Evolutionary conservation across 1,140 invertebrate genomes (phyloP), one percentile per base, ranked within the genome.

Genomic region (Drosophila paulistorum): DNA sequence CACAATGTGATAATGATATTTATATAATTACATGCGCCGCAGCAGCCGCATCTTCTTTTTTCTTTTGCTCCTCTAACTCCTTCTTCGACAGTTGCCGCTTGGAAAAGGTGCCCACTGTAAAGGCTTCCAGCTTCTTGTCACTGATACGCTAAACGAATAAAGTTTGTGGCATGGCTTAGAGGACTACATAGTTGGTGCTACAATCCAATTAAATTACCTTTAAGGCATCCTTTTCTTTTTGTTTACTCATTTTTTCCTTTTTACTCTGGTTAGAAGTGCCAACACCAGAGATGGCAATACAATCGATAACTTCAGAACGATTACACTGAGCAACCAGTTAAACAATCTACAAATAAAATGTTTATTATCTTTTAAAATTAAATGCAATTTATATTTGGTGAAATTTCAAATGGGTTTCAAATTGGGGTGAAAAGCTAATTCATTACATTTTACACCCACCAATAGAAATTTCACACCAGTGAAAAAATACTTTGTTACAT

Each of bases 1-100:
- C 9, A 20, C 48, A 9, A 1, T 7, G 7, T 54, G 3, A 42
- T 1, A 2, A 1, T 1, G 14, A 1, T 0, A 5, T 0, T 10
- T 7, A 10, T 6, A 13, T 48, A 72, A 65, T 83, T 75, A 92
- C 91, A 91, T 95, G 94, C 63, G 96, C 96, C 11, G 96, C 96
- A 17, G 95, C 96, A 92, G 97, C 96, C 89, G 97, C 96, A 91
- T 98, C 96, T 91, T 98, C 97, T 89, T 97, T 97, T 93, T 97
- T 97, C 66, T 95, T 95, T 64, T 96, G 94, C 78, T 98, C 97
- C 89, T 98, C 97, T 9, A 97, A 92, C 93, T 98, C 97, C 75
- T 95, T 96, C 93, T 98, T 98, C 39, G 97, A 96, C 48, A 94
- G 93, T 71, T 83, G 81, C 62, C 97, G 94, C 91, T 96, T 96